A percentile compares a stretch with the other conserved stretches of the same genome.
phyloP scores from a whole-genome alignment of 2,113 vertebrate genomes.

The Corapipo altera region DNA sequence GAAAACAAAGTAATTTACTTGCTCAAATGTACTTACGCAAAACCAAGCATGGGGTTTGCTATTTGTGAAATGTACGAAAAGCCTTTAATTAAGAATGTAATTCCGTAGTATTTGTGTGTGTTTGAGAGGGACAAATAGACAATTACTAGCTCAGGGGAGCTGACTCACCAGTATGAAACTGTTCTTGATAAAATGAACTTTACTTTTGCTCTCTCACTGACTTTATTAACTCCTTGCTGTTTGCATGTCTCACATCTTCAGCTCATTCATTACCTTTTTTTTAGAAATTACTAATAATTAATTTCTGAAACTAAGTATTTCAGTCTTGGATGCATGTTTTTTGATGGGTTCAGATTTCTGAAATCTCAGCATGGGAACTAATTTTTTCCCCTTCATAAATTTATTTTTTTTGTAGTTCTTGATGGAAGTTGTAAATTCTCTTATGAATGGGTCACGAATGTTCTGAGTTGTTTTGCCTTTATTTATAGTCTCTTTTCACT shows the following conservation, averaged over 20 bases:
- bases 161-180: neutral
- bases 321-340: neutral
- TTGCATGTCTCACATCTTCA: neutral
- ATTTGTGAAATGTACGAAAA: neutral
- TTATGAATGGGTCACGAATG: neutral
- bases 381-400: neutral
- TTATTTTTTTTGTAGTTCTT: neutral
- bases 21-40: neutral
- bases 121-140: neutral
- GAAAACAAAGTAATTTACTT: slow-evolving; percentile 19
- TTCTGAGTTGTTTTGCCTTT: neutral
- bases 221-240: neutral
- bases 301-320: neutral
- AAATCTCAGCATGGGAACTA: neutral
- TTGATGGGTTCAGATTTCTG: neutral
- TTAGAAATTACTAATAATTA: neutral
- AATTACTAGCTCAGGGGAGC: neutral
- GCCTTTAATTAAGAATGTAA: neutral
- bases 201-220: neutral
- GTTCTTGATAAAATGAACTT: neutral
- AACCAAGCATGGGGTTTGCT: neutral
- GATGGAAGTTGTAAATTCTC: neutral
- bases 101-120: neutral
- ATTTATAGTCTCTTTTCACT: neutral
- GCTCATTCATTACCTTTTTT: neutral